phyloP scores from a whole-genome alignment of 2,797 vertebrate species.

The Cynodonichthys magdalenae region DNA sequence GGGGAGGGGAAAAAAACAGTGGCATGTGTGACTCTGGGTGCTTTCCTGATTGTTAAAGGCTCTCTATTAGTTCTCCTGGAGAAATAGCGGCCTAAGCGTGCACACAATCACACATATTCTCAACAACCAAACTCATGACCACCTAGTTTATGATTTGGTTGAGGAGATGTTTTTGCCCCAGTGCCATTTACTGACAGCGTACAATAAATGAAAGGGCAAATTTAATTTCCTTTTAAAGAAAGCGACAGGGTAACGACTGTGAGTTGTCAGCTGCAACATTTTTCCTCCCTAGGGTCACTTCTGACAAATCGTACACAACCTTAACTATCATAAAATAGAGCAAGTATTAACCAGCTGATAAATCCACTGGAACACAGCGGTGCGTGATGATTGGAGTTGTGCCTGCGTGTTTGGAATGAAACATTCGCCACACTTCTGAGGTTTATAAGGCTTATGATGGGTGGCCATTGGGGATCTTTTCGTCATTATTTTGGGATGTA shows the following conservation, averaged over 20 bases:
- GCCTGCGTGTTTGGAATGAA: slow-evolving; percentile 23
- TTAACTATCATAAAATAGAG: slow-evolving; percentile 64
- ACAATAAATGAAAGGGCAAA: slow-evolving; percentile 27
- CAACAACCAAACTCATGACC: slow-evolving; percentile 53
- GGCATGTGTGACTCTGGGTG: slow-evolving; percentile 62
- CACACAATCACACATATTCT: slow-evolving; percentile 22
- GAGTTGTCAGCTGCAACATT: slow-evolving; percentile 24
- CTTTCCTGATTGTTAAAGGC: slow-evolving; percentile 63
- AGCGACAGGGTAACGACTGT: slow-evolving; percentile 24
- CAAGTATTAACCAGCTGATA: slow-evolving; percentile 78
- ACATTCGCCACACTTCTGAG: slow-evolving; percentile 39
- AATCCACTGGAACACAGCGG: slow-evolving; percentile 66
- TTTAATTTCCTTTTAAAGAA: slow-evolving; percentile 36
- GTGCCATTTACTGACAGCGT: slow-evolving; percentile 27
- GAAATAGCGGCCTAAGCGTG: slow-evolving; percentile 28
- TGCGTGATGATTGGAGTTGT: slow-evolving; percentile 42
- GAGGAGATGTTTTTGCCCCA: slow-evolving; percentile 12
- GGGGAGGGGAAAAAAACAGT: slow-evolving; percentile 48
- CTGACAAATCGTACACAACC: slow-evolving; percentile 54
- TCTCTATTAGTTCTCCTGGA: slow-evolving; percentile 25
- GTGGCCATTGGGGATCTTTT: slow-evolving; percentile 4
- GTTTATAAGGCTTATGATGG: slow-evolving; percentile 42
- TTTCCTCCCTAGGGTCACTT: slow-evolving; percentile 44
- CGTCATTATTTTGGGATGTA: neutral
- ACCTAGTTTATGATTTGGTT: slow-evolving; percentile 41